Percentiles rank a stretch among this genome's conserved stretches.
These are phyloP conservation scores for Ammodytes dubius DNA, from an alignment of 2,113 vertebrate genomes.

Conservation along the genomic window DNA sequence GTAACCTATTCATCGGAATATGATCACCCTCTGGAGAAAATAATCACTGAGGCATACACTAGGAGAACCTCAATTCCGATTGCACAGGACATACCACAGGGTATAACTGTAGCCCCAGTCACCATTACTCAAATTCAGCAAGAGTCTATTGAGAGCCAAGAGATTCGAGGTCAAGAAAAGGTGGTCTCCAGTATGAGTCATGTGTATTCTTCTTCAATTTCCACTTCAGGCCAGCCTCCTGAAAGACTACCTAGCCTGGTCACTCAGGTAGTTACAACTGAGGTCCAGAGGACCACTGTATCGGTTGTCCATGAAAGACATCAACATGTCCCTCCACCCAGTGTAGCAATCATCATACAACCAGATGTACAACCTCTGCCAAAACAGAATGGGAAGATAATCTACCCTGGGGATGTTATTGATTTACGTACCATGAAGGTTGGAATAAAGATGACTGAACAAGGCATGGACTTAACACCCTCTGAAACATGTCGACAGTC, in stretches of 20 bases:
- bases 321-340: conserved; percentile 79
- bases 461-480: conserved; percentile 88
- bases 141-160: conserved; percentile 86
- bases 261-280: conserved; percentile 86
- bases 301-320: conserved; percentile 86
- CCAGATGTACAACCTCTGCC: conserved; percentile 81
- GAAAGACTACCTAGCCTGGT: conserved; percentile 80
- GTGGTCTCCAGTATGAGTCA: conserved; percentile 87
- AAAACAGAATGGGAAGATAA: conserved; percentile 88
- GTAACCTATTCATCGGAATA: conserved; percentile 70
- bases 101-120: conserved; percentile 64
- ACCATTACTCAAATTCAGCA: conserved; percentile 84
- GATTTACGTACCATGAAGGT: conserved; percentile 93
- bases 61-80: conserved; percentile 64
- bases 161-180: conserved; percentile 84
- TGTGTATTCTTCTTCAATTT: conserved; percentile 84
- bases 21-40: conserved; percentile 70
- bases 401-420: conserved; percentile 89
- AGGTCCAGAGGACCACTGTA: conserved; percentile 86
- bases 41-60: conserved; percentile 66
- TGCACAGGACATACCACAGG: conserved; percentile 61
- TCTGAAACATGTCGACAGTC: conserved; percentile 86
- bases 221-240: conserved; percentile 82
- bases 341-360: conserved; percentile 82
- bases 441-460: conserved; percentile 86